Evolutionary conservation across 2,888 invertebrate species (phyloP), one percentile per base, ranked within the genome.

Genomic region (Agrochola lychnidis): DNA sequence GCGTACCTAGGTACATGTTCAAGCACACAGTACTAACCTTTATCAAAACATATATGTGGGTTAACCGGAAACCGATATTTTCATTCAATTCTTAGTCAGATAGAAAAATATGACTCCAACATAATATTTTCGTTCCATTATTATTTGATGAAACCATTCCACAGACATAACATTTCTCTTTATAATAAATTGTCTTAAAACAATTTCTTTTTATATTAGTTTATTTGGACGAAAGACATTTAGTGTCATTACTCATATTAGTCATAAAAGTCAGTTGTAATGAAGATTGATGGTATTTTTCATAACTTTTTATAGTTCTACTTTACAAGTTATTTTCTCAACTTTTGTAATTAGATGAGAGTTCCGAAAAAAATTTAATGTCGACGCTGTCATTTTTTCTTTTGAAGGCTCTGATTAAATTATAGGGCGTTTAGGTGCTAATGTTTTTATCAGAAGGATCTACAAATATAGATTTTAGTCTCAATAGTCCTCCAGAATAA

Each of bases 171-270:
- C 59, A 74, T 83, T 78, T 73, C 68, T 71, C 70, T 63, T 79
- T 56, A 62, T 80, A 77, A 83, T 77, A 77, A 83, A 81, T 84
- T 75, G 76, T 70, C 76, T 83, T 68, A 79, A 78, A 83, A 73
- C 76, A 73, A 82, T 82, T 69, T 70, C 62, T 75, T 85, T 82
- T 73, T 72, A 67, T 76, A 76, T 79, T 75, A 75, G 70, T 79
- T 81, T 79, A 73, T 83, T 85, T 79, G 69, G 53, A n/a, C 70
- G 66, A 68, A 66, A 78, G 63, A 72, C 53, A 69, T 79, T 83
- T 67, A 73, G 22, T 76, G 75, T 79, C 84, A 84, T 87, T 76
- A 79, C 53, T 87, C 84, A 87, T 79, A 80, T 85, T 66, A 84
- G 74, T 75, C 73, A 82, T 85, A 78, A 87, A 87, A 71, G 82